phyloP scores from a whole-genome alignment of 2,888 invertebrate genomes.

The Siphlonurus alternatus region DNA sequence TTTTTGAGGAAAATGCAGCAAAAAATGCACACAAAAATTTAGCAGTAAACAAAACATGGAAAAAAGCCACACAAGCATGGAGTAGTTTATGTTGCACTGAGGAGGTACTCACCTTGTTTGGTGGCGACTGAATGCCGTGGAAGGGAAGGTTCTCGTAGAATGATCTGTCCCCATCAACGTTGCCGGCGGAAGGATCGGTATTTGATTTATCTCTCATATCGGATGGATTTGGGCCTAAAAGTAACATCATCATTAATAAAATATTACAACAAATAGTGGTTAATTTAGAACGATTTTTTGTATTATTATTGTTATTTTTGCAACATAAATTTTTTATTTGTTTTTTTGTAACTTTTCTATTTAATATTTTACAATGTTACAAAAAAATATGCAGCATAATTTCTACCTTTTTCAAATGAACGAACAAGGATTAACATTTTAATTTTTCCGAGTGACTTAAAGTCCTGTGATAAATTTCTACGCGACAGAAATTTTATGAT shows the following conservation, averaged over 20 bases:
- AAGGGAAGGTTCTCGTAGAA: conserved; percentile 91
- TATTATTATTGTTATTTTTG: background rate
- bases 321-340: too few relatives aligned
- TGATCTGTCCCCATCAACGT: conserved; percentile 62
- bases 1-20: background rate
- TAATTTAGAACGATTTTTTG: too few relatives aligned
- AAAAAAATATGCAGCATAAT: too few relatives aligned
- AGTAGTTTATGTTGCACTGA: background rate
- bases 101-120: conserved; percentile 65
- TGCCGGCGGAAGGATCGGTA: conserved; percentile 35
- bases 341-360: too few relatives aligned
- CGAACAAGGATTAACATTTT: too few relatives aligned
- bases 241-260: too few relatives aligned
- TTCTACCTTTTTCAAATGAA: too few relatives aligned
- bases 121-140: conserved; percentile 85
- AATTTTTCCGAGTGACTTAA: too few relatives aligned
- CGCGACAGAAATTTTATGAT: too few relatives aligned
- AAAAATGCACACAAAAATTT: background rate
- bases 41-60: conserved; percentile 4
- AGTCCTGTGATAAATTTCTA: too few relatives aligned
- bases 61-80: background rate
- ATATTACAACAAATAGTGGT: too few relatives aligned
- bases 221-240: conserved; percentile 31
- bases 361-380: too few relatives aligned
- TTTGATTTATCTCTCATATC: conserved; percentile 33